Evolutionary conservation across 2,113 vertebrate genomes (phyloP).

Genomic region (Tachysurus fulvidraco): DNA sequence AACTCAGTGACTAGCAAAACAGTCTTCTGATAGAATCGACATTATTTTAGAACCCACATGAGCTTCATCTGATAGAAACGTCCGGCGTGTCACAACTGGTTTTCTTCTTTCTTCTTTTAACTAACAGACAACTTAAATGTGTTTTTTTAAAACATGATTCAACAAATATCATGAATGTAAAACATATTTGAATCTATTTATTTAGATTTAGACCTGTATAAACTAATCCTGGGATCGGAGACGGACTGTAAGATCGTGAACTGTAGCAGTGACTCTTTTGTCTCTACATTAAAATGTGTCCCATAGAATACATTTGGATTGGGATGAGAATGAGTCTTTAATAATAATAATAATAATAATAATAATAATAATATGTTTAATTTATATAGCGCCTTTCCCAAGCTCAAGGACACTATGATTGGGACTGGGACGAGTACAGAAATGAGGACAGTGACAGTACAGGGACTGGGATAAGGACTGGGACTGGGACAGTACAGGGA

Average conservation of each 20-base stretch:
- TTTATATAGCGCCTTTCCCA: too few species aligned
- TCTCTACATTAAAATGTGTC: not conserved
- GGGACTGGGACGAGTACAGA: too few species aligned
- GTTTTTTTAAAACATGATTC: not conserved
- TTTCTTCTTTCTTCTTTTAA: not conserved
- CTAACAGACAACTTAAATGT: not conserved
- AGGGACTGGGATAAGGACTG: too few species aligned
- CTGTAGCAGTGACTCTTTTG: not conserved
- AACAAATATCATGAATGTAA: not conserved
- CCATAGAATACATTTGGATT: too few species aligned
- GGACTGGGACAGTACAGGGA: too few species aligned
- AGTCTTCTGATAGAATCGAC: slow-evolving; percentile 21
- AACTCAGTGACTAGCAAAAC: slow-evolving; percentile 14
- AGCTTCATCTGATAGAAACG: not conserved
- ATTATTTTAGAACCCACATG: slow-evolving; percentile 40
- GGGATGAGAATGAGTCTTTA: too few species aligned
- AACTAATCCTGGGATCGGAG: not conserved
- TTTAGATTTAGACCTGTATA: not conserved
- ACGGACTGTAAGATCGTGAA: not conserved
- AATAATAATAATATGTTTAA: too few species aligned
- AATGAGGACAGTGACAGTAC: too few species aligned
- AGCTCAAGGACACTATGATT: too few species aligned
- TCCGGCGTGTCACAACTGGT: not conserved
- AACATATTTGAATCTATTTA: not conserved
- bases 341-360: too few species aligned